Evolutionary conservation across 2,113 vertebrate genomes (phyloP).

Genomic region (Microcebus lehilahytsara): DNA sequence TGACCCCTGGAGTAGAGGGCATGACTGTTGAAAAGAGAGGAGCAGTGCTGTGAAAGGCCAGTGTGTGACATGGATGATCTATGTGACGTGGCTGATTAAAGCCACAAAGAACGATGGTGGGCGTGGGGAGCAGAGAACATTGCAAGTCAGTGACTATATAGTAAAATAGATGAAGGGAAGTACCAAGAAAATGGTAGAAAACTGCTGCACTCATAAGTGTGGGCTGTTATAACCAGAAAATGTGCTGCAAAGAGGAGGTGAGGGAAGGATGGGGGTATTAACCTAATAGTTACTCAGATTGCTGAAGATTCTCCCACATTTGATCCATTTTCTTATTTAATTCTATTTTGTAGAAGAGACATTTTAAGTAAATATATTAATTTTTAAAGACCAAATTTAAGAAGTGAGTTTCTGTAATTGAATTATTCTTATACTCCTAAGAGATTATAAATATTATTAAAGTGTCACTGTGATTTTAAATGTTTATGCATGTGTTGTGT

Average conservation of each 20-base stretch:
- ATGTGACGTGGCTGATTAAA: not conserved
- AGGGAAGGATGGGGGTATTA: not conserved
- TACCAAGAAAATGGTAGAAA: not conserved
- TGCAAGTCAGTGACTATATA: not conserved
- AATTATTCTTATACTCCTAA: not conserved
- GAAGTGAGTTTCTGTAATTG: not conserved
- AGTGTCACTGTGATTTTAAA: not conserved
- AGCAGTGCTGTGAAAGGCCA: not conserved
- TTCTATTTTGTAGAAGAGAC: not conserved
- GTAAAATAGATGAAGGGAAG: not conserved
- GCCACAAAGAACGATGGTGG: rapidly evolving
- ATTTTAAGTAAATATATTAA: not conserved
- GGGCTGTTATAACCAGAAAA: not conserved
- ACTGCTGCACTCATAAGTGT: not conserved
- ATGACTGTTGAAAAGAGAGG: not conserved
- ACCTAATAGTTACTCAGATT: not conserved
- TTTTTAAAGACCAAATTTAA: not conserved
- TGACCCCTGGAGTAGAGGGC: not conserved
- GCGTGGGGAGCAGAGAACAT: not conserved
- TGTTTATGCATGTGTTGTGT: not conserved
- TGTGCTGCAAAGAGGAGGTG: not conserved
- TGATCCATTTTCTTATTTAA: not conserved
- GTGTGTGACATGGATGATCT: not conserved
- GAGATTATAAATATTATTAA: not conserved
- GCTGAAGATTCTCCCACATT: not conserved